These are phyloP conservation scores for Eurypyga helias DNA, from an alignment of 2,113 vertebrate species.

Conservation along the genomic window DNA sequence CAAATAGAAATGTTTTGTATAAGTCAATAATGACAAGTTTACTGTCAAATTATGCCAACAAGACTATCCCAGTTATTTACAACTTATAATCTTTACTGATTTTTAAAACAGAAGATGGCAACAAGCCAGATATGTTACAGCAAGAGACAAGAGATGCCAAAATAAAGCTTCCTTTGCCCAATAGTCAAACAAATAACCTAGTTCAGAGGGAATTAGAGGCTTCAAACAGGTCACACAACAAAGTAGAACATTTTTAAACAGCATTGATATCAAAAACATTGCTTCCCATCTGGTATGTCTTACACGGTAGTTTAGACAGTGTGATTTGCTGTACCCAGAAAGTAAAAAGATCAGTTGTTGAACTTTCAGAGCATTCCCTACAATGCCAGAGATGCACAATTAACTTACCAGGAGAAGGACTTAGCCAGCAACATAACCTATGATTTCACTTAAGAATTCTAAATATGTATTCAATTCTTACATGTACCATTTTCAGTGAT, in stretches of 20 bases:
- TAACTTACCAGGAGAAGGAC: neutral
- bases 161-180: neutral
- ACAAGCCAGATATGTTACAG: neutral
- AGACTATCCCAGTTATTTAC: neutral
- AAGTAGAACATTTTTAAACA: neutral
- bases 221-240: neutral
- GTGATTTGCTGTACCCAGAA: neutral
- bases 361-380: neutral
- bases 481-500: neutral
- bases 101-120: neutral
- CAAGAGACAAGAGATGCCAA: neutral
- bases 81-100: neutral
- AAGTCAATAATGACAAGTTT: neutral
- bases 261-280: neutral
- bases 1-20: neutral
- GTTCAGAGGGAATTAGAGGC: neutral
- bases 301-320: neutral
- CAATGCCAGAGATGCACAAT: neutral
- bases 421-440: neutral
- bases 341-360: neutral
- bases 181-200: neutral
- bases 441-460: neutral
- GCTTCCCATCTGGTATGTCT: neutral
- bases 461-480: neutral
- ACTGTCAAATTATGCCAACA: neutral